phyloP scores from a whole-genome alignment of 2,797 vertebrate genomes.

The Ctenosaura bakeri region DNA sequence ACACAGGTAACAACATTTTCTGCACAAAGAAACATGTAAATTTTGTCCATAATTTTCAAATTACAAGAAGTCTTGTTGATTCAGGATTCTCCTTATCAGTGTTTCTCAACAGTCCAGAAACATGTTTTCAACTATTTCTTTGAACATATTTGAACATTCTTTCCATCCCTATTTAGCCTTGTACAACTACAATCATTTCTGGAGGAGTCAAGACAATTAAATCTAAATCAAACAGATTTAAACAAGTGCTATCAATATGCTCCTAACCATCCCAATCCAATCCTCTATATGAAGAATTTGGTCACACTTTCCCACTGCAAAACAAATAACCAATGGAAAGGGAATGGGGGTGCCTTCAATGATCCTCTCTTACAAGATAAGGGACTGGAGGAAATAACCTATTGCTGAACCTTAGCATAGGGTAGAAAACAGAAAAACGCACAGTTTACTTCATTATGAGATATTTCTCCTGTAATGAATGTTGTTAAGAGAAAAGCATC shows the following conservation, averaged over 20 bases:
- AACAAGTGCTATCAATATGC: background rate
- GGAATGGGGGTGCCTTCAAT: background rate
- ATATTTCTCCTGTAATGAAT: background rate
- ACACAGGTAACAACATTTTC: too few species aligned
- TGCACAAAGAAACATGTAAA: too few species aligned
- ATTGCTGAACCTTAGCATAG: background rate
- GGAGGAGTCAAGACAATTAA: background rate
- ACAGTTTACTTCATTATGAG: background rate
- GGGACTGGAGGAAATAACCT: background rate
- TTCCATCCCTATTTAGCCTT: too few species aligned
- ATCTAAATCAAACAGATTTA: background rate
- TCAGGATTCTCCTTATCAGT: too few species aligned
- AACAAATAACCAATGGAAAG: background rate
- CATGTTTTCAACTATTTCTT: too few species aligned
- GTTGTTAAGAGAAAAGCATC: background rate
- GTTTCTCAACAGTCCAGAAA: too few species aligned
- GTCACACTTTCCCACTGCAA: constrained; percentile 4
- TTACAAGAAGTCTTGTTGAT: too few species aligned
- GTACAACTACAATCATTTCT: background rate
- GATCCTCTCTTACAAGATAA: background rate
- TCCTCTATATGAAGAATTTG: too few species aligned
- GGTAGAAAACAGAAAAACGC: background rate
- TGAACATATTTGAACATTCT: background rate
- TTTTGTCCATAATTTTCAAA: too few species aligned
- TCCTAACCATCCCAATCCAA: background rate